Base-by-base conservation (phyloP, 2,797 vertebrate species). In the Rallus crepitans region DNA sequence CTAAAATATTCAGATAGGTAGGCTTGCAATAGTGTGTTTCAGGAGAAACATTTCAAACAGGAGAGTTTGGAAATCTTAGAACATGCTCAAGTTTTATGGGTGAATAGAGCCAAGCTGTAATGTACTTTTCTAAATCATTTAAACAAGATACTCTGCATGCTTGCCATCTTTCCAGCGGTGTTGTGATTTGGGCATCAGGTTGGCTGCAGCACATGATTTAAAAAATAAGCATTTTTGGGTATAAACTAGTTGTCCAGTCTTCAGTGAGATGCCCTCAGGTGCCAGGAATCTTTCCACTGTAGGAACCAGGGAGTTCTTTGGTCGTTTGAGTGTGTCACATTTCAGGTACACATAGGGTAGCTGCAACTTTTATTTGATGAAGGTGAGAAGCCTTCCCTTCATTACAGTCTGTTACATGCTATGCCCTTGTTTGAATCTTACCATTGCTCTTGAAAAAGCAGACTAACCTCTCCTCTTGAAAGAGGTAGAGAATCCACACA, bases 271-370 rank as follows among this genome's bases (percentile, higher is more conserved):
- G 56, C 11, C 50, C 37, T 11, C 47, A 48, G 25, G 27, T 78
- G 27, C 35, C 45, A 50, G 83, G 53, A 45, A 24, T 72, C 40
- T 77, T 60, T 52, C 23, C 3, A 0, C 31, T 55, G 0, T 0
- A 30, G 59, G 33, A 86, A 40, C 30, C 14, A 77, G 24, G 10
- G 12, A 61, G 10, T 42, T 81, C 31, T 65, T 56, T 2, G 1
- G 12, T 65, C 16, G 8, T 61, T 69, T 65, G 82, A 47, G 14
- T 4, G 11, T 56, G 45, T 91, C 42, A 12, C 19, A 28, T 35
- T 88, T 70, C 6, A 31, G 73, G 30, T 86, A 30, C 48, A 33
- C 5, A 3, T 65, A n/a, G 31, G 13, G 55, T 37, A 76, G 37
- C 12, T 66, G 73, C 23, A 61, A n/a, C 59, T 73, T 80, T 61